A percentile compares a stretch with the other conserved stretches of the same genome.
phyloP scores from a whole-genome alignment of 2,888 invertebrate species.

The Yponomeuta sedellus region DNA sequence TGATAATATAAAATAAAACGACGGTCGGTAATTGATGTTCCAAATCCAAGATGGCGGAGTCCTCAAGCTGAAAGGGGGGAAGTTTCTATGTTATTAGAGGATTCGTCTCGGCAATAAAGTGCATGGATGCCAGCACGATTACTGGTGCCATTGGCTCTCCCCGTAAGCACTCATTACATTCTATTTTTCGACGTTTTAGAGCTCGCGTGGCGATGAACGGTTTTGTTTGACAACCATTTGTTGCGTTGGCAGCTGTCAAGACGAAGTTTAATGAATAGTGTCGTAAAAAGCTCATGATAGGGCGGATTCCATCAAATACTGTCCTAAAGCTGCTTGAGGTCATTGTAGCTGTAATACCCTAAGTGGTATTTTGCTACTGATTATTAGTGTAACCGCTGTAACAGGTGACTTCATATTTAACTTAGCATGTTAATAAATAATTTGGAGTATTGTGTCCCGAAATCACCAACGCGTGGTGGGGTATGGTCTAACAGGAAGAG shows the following conservation, averaged over 20 bases:
- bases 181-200: conserved; percentile 34
- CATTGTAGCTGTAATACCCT: no score
- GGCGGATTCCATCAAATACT: no score
- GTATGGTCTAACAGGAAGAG: no score
- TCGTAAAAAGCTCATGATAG: no score
- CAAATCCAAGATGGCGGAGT: not conserved
- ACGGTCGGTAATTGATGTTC: no score
- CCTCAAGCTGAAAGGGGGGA: conserved; percentile 12
- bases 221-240: conserved; percentile 11
- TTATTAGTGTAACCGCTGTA: no score
- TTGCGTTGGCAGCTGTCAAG: conserved; percentile 13
- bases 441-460: no score
- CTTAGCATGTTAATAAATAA: not conserved
- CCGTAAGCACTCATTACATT: conserved; percentile 47
- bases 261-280: not conserved
- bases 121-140: conserved; percentile 65
- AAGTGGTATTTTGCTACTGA: no score
- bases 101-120: conserved; percentile 69
- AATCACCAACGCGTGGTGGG: no score
- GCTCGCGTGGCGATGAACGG: conserved; percentile 13
- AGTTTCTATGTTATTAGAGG: conserved; percentile 28
- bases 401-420: no score
- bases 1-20: no score
- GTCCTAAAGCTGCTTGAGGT: no score
- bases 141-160: conserved; percentile 32